Percentiles rank a stretch among this genome's conserved stretches.
Evolutionary conservation across 1,140 invertebrate species (phyloP).

Genomic region (Lucilia cuprina): DNA sequence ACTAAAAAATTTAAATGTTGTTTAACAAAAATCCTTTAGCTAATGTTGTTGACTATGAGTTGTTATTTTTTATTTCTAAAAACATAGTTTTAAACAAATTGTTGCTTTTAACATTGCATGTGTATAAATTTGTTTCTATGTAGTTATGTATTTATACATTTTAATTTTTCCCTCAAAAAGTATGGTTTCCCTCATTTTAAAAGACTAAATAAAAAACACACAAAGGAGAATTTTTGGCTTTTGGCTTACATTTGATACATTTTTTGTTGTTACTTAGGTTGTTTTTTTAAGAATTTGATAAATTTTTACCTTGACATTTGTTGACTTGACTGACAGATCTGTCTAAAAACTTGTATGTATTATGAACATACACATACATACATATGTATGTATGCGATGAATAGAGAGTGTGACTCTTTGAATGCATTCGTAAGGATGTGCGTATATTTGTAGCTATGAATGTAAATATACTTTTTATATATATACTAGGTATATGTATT

Average conservation of each 20-base stretch:
- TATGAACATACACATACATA: too few species aligned
- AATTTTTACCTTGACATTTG: conserved; percentile 37
- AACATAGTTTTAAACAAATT: neutral
- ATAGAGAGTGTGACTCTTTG: neutral
- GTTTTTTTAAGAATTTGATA: conserved; percentile 24
- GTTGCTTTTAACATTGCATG: neutral
- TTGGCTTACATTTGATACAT: neutral
- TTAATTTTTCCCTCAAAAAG: neutral
- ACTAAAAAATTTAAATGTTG: neutral
- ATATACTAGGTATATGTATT: neutral
- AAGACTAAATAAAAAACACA: neutral
- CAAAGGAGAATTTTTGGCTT: neutral
- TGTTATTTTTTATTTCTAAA: neutral
- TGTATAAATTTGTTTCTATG: neutral
- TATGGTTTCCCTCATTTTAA: neutral
- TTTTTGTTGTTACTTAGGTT: neutral
- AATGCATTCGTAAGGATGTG: neutral
- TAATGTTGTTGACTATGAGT: neutral
- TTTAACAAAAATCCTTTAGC: neutral
- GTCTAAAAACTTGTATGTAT: conserved; percentile 9
- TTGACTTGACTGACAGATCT: conserved; percentile 28
- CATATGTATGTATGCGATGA: neutral
- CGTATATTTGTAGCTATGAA: too few species aligned
- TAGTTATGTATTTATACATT: neutral
- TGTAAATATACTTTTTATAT: too few species aligned